Evolutionary conservation across 1,140 invertebrate species (phyloP).

Genomic region (Samia ricini): DNA sequence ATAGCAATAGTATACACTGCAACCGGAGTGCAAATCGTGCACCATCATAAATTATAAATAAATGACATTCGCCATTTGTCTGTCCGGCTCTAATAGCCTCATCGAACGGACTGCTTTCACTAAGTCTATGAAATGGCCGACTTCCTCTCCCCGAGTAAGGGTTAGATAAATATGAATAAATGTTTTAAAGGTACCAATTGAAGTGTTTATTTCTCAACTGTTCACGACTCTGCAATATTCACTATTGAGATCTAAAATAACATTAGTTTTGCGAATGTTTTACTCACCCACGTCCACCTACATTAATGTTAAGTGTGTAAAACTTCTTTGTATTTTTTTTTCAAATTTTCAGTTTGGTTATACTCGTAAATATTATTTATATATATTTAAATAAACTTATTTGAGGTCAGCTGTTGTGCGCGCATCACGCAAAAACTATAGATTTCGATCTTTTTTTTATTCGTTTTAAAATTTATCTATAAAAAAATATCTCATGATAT

Average conservation of each 20-base stretch:
- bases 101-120: neutral
- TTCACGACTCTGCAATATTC: neutral
- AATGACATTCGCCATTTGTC: neutral
- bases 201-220: neutral
- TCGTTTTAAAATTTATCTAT: too few species aligned
- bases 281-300: neutral
- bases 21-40: too few species aligned
- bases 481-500: too few species aligned
- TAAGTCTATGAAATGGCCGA: neutral
- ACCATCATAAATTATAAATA: neutral
- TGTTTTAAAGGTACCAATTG: neutral
- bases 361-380: too few species aligned
- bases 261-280: neutral
- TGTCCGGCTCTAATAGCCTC: neutral
- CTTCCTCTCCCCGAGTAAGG: neutral
- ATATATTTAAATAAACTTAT: too few species aligned
- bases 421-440: too few species aligned
- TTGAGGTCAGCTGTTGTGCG: too few species aligned
- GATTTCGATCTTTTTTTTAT: too few species aligned
- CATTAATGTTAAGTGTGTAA: neutral
- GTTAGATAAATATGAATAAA: neutral
- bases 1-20: too few species aligned
- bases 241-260: neutral
- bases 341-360: too few species aligned
- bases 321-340: neutral